These are phyloP conservation scores for Octonoba sinensis DNA, from an alignment of 2,888 invertebrate species.

Conservation along the genomic window DNA sequence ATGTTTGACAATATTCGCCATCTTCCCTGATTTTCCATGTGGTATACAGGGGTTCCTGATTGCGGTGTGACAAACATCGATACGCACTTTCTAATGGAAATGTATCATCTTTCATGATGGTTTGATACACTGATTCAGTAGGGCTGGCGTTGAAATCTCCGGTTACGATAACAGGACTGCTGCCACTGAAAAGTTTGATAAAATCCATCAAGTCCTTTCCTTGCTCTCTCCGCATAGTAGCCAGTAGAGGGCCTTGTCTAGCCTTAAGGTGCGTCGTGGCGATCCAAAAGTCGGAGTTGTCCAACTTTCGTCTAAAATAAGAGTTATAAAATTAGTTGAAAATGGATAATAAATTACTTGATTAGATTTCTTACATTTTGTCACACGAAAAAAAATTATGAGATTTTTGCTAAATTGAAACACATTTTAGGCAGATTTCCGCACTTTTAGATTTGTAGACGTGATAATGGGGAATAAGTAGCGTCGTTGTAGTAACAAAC, in stretches of 20 bases:
- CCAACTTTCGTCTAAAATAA: constrained; percentile 38
- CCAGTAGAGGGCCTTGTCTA: constrained; percentile 78
- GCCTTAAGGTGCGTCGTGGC: constrained; percentile 84
- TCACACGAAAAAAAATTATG: not conserved
- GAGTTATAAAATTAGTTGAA: not conserved
- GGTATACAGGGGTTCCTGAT: constrained; percentile 79
- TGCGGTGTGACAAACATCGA: constrained; percentile 65
- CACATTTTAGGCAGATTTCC: too few species aligned
- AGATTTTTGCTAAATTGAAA: too few species aligned
- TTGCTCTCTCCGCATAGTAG: constrained; percentile 80
- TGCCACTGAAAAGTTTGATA: constrained; percentile 67
- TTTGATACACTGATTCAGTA: constrained; percentile 79
- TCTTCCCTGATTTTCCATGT: constrained; percentile 82
- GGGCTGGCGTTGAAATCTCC: constrained; percentile 86
- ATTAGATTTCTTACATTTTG: not conserved
- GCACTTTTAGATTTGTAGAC: too few species aligned
- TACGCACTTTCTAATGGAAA: constrained; percentile 70
- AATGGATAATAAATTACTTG: not conserved
- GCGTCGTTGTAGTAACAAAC: too few species aligned
- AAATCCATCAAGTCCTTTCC: constrained; percentile 77
- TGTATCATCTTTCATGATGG: constrained; percentile 71
- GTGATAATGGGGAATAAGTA: too few species aligned
- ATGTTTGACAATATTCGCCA: constrained; percentile 78
- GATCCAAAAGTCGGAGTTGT: constrained; percentile 75
- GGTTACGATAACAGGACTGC: constrained; percentile 77